Conservation (phyloP, 2,113 vertebrate species). For the Taurulus bubalis region DNA sequence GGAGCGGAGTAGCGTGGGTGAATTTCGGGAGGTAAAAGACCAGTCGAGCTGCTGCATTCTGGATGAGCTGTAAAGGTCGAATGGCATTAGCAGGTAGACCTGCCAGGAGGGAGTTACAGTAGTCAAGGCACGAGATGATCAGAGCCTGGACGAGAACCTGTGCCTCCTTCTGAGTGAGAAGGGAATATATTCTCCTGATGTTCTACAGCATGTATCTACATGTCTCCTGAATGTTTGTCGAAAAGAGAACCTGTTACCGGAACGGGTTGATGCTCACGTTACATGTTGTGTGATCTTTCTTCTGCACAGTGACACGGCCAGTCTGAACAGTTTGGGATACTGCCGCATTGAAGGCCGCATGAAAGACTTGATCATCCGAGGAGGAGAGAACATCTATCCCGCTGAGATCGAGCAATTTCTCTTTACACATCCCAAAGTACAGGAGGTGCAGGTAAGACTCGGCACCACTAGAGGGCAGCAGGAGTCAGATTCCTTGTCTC, state of each 20-base stretch:
- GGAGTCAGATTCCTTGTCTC: not conserved
- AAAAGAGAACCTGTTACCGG: not conserved
- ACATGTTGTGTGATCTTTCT: not conserved
- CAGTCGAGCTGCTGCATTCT: too few relatives aligned
- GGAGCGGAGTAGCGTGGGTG: too few relatives aligned
- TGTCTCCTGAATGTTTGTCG: not conserved
- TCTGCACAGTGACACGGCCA: conserved; percentile 87
- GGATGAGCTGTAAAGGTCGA: too few relatives aligned
- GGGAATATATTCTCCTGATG: too few relatives aligned
- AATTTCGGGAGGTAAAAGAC: too few relatives aligned
- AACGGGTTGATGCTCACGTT: not conserved
- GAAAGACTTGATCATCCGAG: conserved; percentile 95
- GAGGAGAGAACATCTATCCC: conserved; percentile 96
- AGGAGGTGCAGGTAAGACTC: conserved; percentile 90
- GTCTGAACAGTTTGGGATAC: conserved; percentile 89
- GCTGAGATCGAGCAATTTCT: conserved; percentile 93
- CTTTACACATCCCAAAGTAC: conserved; percentile 88
- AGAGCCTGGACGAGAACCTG: too few relatives aligned
- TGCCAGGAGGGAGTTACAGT: too few relatives aligned
- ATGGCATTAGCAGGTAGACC: too few relatives aligned
- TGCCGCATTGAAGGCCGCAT: conserved; percentile 93
- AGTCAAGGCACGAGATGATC: too few relatives aligned
- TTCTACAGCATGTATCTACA: too few relatives aligned
- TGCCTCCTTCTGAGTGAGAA: too few relatives aligned
- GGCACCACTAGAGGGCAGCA: conserved; percentile 48